phyloP scores from a whole-genome alignment of 1,140 invertebrate species.

The Orius insidiosus region DNA sequence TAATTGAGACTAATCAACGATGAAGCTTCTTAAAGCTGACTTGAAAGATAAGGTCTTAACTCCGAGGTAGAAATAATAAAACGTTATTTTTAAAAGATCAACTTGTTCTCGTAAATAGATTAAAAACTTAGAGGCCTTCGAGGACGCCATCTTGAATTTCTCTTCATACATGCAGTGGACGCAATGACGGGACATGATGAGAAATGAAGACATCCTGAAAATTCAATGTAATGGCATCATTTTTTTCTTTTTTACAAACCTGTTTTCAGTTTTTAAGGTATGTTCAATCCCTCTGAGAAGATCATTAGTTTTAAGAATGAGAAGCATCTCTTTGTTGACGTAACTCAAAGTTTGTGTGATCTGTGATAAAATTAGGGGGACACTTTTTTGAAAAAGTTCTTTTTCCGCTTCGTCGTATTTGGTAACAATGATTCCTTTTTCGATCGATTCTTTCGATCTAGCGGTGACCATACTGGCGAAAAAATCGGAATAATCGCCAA shows the following conservation, averaged over 20 bases:
- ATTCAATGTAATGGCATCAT: too few relatives aligned
- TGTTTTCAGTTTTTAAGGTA: conserved; percentile 51
- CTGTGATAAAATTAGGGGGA: conserved; percentile 42
- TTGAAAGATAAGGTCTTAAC: conserved; percentile 9
- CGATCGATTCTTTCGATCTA: conserved; percentile 77
- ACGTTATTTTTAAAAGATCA: conserved; percentile 34
- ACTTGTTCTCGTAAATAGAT: conserved; percentile 26
- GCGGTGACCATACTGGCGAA: conserved; percentile 93
- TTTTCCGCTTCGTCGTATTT: conserved; percentile 47
- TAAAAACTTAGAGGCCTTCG: conserved; percentile 23
- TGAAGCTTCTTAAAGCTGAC: conserved; percentile 2
- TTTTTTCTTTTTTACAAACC: conserved; percentile 25
- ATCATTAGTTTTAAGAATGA: conserved; percentile 97
- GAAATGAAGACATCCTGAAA: conserved; percentile 55
- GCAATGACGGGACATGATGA: conserved; percentile 80
- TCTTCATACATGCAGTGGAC: conserved; percentile 53
- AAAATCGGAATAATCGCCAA: conserved; percentile 69
- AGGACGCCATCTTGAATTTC: conserved; percentile 29
- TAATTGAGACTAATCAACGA: too few relatives aligned
- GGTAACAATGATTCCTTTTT: conserved; percentile 60
- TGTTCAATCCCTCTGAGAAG: conserved; percentile 83
- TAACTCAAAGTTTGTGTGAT: conserved; percentile 51
- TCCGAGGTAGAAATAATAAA: conserved; percentile 32
- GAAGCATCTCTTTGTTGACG: conserved; percentile 69
- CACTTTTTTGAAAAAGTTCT: conserved; percentile 45